A percentile compares a stretch with the other conserved stretches of the same genome.
These are phyloP conservation scores for Acanthococcus lagerstroemiae DNA, from an alignment of 2,888 invertebrate genomes.

Conservation along the genomic window DNA sequence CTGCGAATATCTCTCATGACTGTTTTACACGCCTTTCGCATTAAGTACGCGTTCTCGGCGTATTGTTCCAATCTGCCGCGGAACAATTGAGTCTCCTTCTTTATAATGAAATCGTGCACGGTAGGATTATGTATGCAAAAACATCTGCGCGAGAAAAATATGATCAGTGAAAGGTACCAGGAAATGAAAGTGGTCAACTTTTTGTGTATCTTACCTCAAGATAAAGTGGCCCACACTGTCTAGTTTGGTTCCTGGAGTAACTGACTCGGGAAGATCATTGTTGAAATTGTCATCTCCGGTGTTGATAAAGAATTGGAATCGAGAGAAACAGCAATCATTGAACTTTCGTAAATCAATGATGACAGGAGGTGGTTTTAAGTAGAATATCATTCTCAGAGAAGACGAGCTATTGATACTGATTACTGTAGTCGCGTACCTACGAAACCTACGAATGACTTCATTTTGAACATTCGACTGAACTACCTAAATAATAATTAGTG, in stretches of 20 bases:
- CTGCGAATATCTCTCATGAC: background rate
- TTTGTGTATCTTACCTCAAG: conserved; percentile 12
- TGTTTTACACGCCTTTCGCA: background rate
- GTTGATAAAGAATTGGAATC: background rate
- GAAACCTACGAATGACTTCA: too few relatives aligned
- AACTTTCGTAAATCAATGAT: conserved; percentile 1
- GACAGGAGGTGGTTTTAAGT: background rate
- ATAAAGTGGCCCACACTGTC: conserved; percentile 18
- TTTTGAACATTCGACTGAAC: too few relatives aligned
- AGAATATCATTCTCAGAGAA: conserved; percentile 26
- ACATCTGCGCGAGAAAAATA: conserved; percentile 9
- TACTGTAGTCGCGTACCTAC: too few relatives aligned
- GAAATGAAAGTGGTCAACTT: too few relatives aligned
- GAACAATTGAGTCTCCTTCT: conserved; percentile 5
- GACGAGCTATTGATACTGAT: too few relatives aligned
- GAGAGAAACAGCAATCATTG: conserved; percentile 8
- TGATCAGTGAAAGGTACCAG: background rate
- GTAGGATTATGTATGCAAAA: conserved; percentile 2
- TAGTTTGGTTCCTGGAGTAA: conserved; percentile 10
- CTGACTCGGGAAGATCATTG: background rate
- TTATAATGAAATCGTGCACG: background rate
- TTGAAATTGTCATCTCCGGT: background rate
- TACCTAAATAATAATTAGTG: too few relatives aligned
- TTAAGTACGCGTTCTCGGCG: background rate
- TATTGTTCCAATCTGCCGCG: background rate